Evolutionary conservation across 1,140 invertebrate genomes (phyloP).

Genomic region (Akabosia matsudoensis): DNA sequence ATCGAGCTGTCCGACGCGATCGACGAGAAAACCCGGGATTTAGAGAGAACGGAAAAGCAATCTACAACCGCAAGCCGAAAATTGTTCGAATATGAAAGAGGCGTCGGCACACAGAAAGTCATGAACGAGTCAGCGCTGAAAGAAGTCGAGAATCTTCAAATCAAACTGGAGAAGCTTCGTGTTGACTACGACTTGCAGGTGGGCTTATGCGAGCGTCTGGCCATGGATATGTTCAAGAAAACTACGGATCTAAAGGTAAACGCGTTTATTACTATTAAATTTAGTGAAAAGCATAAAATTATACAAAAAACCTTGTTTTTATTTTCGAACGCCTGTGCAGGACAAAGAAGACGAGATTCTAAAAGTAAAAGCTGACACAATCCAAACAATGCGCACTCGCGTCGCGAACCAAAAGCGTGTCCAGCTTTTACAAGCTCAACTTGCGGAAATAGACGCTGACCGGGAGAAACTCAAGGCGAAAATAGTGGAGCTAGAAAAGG

Average conservation of each 20-base stretch:
- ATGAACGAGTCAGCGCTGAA: constrained; percentile 24
- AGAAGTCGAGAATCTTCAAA: constrained; percentile 16
- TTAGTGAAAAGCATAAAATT: too few species aligned
- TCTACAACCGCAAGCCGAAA: constrained; percentile 17
- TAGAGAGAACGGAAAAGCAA: constrained; percentile 5
- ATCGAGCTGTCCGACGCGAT: not conserved
- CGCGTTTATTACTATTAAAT: too few species aligned
- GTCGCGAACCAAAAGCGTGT: not conserved
- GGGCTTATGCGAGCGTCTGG: constrained; percentile 21
- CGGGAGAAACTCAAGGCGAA: constrained; percentile 28
- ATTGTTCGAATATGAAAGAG: constrained; percentile 24
- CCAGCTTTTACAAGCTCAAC: not conserved
- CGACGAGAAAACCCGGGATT: not conserved
- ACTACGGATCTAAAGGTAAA: constrained; percentile 30
- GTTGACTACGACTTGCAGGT: constrained; percentile 25
- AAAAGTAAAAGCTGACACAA: constrained; percentile 19
- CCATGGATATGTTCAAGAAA: constrained; percentile 7
- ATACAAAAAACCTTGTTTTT: too few species aligned
- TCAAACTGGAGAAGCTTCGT: constrained; percentile 30
- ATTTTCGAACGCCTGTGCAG: not conserved
- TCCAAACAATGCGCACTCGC: not conserved
- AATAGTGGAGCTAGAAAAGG: constrained; percentile 32
- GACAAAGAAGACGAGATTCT: constrained; percentile 21
- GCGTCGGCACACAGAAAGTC: constrained; percentile 26
- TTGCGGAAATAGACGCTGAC: not conserved